Conservation (phyloP, 2,888 invertebrate species). For the Lasioglossum leucozonium region DNA sequence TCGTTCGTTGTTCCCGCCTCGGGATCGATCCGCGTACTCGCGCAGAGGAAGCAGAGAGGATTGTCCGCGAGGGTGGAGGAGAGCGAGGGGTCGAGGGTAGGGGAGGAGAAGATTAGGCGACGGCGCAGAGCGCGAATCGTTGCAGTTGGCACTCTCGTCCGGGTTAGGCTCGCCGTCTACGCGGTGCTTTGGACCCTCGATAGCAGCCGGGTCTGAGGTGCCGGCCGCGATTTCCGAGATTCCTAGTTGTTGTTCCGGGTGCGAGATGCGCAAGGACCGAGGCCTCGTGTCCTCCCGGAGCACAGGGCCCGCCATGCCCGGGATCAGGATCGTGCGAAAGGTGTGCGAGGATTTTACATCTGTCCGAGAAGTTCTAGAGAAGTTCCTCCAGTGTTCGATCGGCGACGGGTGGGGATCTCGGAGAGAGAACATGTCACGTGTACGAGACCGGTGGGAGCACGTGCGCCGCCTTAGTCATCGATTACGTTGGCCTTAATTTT, state of each 20-base stretch:
- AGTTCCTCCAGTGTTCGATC: neutral
- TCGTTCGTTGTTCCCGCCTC: slow-evolving; percentile 22
- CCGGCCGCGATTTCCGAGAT: slow-evolving; percentile 24
- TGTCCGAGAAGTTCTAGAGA: neutral
- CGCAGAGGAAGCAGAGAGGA: neutral
- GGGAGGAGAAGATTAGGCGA: slow-evolving; percentile 16
- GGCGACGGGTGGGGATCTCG: neutral
- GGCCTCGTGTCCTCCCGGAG: neutral
- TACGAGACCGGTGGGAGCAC: slow-evolving; percentile 12
- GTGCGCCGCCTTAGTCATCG: slow-evolving; percentile 41
- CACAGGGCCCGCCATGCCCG: slow-evolving; percentile 70
- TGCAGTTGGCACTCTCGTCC: slow-evolving; percentile 31
- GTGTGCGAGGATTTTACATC: slow-evolving; percentile 63
- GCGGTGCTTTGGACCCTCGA: neutral
- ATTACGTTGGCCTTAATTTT: slow-evolving; percentile 41
- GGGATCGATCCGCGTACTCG: slow-evolving; percentile 45
- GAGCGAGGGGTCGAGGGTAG: neutral
- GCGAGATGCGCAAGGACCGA: slow-evolving; percentile 41
- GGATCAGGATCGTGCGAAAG: slow-evolving; percentile 74
- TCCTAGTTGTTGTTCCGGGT: neutral
- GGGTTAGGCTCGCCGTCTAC: slow-evolving; percentile 2
- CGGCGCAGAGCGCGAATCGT: slow-evolving; percentile 36
- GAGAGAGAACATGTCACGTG: slow-evolving; percentile 37
- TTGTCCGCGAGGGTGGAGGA: neutral
- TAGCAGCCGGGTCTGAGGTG: neutral